phyloP scores from a whole-genome alignment of 2,797 vertebrate species.

The Intellagama lesueurii region DNA sequence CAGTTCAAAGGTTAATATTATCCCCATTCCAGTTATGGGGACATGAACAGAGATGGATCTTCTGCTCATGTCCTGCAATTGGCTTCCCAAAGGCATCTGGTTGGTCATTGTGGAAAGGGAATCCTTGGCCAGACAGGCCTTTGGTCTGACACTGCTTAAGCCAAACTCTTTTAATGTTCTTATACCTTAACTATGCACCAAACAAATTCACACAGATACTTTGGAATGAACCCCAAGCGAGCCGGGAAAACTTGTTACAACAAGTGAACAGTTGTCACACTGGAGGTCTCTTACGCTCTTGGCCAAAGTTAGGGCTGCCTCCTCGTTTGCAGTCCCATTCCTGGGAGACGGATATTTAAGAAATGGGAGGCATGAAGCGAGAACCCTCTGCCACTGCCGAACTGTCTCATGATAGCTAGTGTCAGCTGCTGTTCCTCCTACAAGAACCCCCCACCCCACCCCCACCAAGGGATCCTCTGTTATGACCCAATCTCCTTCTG shows the following conservation, averaged over 20 bases:
- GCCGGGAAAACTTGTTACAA: background rate
- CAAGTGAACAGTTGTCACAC: background rate
- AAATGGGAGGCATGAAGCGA: background rate
- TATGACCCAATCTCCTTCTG: background rate
- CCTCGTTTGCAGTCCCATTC: background rate
- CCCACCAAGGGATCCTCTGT: background rate
- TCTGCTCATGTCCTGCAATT: background rate
- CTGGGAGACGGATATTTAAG: background rate
- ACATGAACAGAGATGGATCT: too few relatives aligned
- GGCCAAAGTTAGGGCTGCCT: background rate
- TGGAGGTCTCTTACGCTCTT: background rate
- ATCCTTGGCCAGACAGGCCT: background rate
- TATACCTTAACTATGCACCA: background rate
- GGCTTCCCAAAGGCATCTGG: background rate
- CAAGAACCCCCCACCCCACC: too few relatives aligned
- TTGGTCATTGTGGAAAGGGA: background rate
- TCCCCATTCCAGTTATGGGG: too few relatives aligned
- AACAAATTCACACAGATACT: background rate
- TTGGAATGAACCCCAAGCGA: background rate
- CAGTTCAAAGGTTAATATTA: too few relatives aligned
- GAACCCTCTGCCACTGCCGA: background rate
- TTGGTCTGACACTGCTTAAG: too few relatives aligned
- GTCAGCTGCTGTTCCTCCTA: background rate
- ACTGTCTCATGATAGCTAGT: background rate
- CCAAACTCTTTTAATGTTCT: background rate